phyloP scores from a whole-genome alignment of 2,797 vertebrate genomes.

The Pygocentrus nattereri region DNA sequence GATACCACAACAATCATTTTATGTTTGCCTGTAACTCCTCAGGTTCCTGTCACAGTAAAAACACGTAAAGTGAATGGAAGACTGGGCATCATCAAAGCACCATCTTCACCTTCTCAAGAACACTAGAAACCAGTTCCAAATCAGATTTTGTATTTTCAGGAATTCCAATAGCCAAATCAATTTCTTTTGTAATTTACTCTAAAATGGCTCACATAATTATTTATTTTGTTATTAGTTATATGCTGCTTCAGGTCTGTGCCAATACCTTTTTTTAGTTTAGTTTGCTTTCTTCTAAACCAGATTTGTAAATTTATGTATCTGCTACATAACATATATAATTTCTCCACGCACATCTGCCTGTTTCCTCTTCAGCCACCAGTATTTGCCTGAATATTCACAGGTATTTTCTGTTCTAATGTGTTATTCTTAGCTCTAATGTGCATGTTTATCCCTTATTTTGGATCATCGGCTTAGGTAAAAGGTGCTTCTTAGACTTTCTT shows the following conservation, averaged over 20 bases:
- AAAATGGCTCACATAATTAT: background rate
- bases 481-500: background rate
- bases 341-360: background rate
- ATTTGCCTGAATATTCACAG: constrained; percentile 45
- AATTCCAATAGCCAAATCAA: constrained; percentile 44
- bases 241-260: constrained; percentile 55
- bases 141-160: constrained; percentile 16
- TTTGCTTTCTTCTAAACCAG: constrained; percentile 22
- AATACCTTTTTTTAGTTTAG: constrained; percentile 35
- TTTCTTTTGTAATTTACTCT: constrained; percentile 4
- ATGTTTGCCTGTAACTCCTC: constrained; percentile 55
- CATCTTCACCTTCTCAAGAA: constrained; percentile 56
- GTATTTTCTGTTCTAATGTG: constrained; percentile 23
- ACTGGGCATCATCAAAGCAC: constrained; percentile 75
- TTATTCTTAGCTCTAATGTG: background rate
- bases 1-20: background rate
- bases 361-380: constrained; percentile 39
- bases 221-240: constrained; percentile 37
- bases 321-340: background rate
- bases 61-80: constrained; percentile 81
- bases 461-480: background rate
- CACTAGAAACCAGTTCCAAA: constrained; percentile 33
- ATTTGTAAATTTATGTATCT: background rate
- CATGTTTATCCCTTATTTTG: background rate
- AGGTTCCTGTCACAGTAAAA: constrained; percentile 77